Base-by-base conservation (phyloP, 1,140 invertebrate species). In the Agrilus planipennis region DNA sequence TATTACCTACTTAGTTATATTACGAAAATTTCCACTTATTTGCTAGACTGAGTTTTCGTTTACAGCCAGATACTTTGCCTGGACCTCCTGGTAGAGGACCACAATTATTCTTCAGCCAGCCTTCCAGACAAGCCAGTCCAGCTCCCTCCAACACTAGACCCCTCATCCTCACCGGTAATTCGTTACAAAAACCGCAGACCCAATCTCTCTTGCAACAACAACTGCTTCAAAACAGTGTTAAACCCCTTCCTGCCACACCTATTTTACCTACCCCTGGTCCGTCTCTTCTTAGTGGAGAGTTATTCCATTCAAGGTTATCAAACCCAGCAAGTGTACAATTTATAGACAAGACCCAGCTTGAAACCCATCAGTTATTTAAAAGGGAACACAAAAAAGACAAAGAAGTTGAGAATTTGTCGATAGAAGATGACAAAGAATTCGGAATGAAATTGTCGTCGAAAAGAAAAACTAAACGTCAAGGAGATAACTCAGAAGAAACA, bases 71-170 rank as follows among this genome's bases (percentile, higher is more conserved):
- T n/a, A n/a, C n/a, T n/a, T n/a, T n/a, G n/a, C n/a, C n/a, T n/a
- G n/a, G n/a, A n/a, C n/a, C n/a, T n/a, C n/a, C n/a, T n/a, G n/a
- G n/a, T n/a, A n/a, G n/a, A n/a, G n/a, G n/a, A n/a, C n/a, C 73
- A 9, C 69, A 73, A 45, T 76, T 70, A 23, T 49, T 73, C 0
- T 76, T 76, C 41, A 75, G 75, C n/a, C n/a, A n/a, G n/a, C n/a
- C n/a, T n/a, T n/a, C n/a, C n/a, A 36, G 14, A 21, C 34, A 10
- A 18, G 19, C n/a, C 34, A 36, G 23, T 36, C 34, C 4, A 6
- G 19, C 4, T 18, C 19, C 3, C 34, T 32, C 2, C 43, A 34
- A 18, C 37, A 35, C 14, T 21, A 25, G 19, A 15, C 39, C 15
- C 29, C 27, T 25, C 19, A 44, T 17, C 38, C 18, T 21, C 5